Evolutionary conservation across 2,113 vertebrate genomes (phyloP), one percentile per base, ranked within the genome.

Genomic region (Motacilla alba): DNA sequence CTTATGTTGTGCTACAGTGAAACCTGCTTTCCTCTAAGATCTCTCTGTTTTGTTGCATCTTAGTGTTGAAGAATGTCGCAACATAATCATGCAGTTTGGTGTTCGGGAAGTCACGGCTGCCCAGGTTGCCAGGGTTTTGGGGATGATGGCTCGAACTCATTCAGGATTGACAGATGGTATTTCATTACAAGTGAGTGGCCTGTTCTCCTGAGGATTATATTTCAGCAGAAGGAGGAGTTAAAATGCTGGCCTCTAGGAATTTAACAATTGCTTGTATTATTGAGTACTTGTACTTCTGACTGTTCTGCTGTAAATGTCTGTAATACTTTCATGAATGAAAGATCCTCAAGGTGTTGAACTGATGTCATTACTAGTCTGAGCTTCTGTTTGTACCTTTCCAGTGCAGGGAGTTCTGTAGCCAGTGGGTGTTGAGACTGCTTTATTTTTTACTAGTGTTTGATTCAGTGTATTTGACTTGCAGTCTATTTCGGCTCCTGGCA

Each of bases 91-190:
- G 96, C 99, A 99, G 96, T 99, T 99, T 97, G 99, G 99, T 50
- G 99, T 99, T 85, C 98, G 99, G 90, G 99, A 99, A 90, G 99
- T 99, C 69, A 99, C 99, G 2, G 99, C 99, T 96, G 98, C 99
- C 96, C 99, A 99, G 98, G 99, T 99, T 78, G 99, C 99, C 96
- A 98, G 99, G 94, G 99, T 99, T 92, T 98, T 99, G 93, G 99
- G 99, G 87, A 99, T 99, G 99, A 99, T 99, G 99, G 99, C 99
- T 78, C 99, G 99, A 35, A 99, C 99, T 83, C 99, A 99, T 90
- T 99, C 99, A 16, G 99, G 99, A 52, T 90, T 99, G 90, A 99
- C 99, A 1, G 99, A 99, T 13, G 99, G 99, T 30, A 99, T 99
- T 95, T 98, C 99, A 60, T 97, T 99, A 93, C 99, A 99, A 96